phyloP scores from a whole-genome alignment of 1,140 invertebrate species.

The Homalodisca vitripennis region DNA sequence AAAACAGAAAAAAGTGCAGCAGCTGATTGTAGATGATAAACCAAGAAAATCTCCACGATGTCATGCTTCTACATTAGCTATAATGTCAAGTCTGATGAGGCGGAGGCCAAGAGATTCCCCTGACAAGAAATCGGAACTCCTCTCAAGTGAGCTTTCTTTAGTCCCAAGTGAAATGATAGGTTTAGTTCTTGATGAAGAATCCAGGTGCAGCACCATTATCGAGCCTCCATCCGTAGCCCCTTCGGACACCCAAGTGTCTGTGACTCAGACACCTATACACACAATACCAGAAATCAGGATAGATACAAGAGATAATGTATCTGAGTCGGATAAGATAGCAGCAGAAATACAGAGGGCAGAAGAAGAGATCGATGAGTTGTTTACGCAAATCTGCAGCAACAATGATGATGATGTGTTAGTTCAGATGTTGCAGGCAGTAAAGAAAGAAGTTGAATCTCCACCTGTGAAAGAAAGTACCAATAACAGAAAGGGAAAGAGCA shows the following conservation, averaged over 20 bases:
- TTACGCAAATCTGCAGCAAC: not conserved
- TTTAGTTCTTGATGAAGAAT: constrained; percentile 23
- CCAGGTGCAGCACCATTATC: constrained; percentile 14
- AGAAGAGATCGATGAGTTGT: constrained; percentile 16
- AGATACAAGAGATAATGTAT: not conserved
- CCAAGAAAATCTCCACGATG: constrained; percentile 81
- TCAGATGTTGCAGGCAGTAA: not conserved
- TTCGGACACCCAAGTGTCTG: not conserved
- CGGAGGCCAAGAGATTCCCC: constrained; percentile 28
- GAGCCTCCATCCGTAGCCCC: not conserved
- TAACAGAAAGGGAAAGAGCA: constrained; percentile 5
- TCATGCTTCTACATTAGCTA: constrained; percentile 79
- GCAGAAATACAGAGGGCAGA: constrained; percentile 1
- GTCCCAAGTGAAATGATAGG: constrained; percentile 15
- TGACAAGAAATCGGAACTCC: constrained; percentile 2
- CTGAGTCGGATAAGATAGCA: not conserved
- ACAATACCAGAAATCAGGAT: constrained; percentile 17
- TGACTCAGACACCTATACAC: not conserved
- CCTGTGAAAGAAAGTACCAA: not conserved
- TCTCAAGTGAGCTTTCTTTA: not conserved
- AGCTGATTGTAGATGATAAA: constrained; percentile 55
- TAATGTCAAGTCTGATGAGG: constrained; percentile 62
- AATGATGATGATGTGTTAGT: not conserved
- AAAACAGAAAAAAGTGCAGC: constrained; percentile 51
- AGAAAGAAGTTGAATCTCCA: constrained; percentile 13